Base-by-base conservation (phyloP, 2,113 vertebrate genomes). In the Lagopus leucura region DNA sequence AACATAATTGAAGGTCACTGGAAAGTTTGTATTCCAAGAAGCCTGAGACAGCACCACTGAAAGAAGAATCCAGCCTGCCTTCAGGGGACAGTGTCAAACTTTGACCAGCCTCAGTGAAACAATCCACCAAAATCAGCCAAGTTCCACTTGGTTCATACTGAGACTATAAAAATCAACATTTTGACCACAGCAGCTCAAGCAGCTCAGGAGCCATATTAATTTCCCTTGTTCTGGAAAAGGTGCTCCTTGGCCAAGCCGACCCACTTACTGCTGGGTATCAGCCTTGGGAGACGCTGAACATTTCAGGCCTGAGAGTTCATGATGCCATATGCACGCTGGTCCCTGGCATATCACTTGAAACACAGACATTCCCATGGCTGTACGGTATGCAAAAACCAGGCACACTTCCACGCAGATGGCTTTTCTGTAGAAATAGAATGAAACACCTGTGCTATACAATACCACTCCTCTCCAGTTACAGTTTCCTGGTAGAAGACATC, bases 341-440 rank as follows among this genome's bases (percentile, higher is more conserved):
- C 54, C 54, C 50, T 91, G 79, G 72, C 38, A 80, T 1, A 1
- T 25, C 40, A 24, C 45, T 88, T 34, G 36, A 28, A 63, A 82
- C 8, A 48, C 57, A 40, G 86, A 83, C 79, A 93, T 60, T 47
- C 2, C 3, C 69, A 81, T 43, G 42, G 6, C 42, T 43, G 6
- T 43, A 43, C 3, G 15, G 42, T 52, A 88, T 72, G 88, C 34
- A 81, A 16, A 90, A 88, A 58, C 66, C 24, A 47, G 55, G n/a
- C 79, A 80, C 32, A 91, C 1, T 5, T 50, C 55, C 90, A 83
- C 69, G 52, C 64, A 91, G 69, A 58, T 70, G 89, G 72, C 34
- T 93, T 94, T 91, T 93, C 73, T 74, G 57, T 21, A 86, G 85
- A 84, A 83, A 90, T 11, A 88, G 82, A 91, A 91, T 52, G 79